Conservation (phyloP, 1,140 invertebrate species). For the Chelonus insularis region DNA sequence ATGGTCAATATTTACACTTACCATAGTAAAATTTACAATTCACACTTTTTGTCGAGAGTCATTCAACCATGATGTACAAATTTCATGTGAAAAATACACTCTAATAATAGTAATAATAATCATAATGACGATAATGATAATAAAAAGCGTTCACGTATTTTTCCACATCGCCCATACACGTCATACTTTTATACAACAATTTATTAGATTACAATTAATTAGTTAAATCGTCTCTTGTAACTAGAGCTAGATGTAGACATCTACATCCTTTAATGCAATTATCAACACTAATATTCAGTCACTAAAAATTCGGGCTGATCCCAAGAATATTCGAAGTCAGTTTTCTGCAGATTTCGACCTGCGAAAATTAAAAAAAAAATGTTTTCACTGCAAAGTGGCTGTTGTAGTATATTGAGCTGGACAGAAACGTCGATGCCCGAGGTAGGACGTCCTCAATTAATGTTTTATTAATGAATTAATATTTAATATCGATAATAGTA, state of each 20-base stretch:
- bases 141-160: too few species aligned
- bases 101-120: too few species aligned
- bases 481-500: not conserved
- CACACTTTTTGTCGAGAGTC: too few species aligned
- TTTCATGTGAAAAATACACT: too few species aligned
- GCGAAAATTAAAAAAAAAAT: constrained; percentile 38
- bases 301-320: not conserved
- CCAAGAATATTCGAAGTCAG: constrained; percentile 6
- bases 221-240: too few species aligned
- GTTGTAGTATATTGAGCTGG: constrained; percentile 4
- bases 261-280: not conserved
- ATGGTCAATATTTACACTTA: too few species aligned
- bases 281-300: not conserved
- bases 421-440: not conserved
- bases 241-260: not conserved
- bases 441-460: constrained; percentile 5
- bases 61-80: too few species aligned
- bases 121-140: too few species aligned
- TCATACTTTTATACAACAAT: too few species aligned
- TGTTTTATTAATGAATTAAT: not conserved
- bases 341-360: constrained; percentile 40
- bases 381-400: constrained; percentile 12
- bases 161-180: too few species aligned
- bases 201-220: too few species aligned
- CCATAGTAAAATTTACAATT: too few species aligned